phyloP scores from a whole-genome alignment of 35 echinoderm and acorn worm genomes.

The Heliocidaris tuberculata region DNA sequence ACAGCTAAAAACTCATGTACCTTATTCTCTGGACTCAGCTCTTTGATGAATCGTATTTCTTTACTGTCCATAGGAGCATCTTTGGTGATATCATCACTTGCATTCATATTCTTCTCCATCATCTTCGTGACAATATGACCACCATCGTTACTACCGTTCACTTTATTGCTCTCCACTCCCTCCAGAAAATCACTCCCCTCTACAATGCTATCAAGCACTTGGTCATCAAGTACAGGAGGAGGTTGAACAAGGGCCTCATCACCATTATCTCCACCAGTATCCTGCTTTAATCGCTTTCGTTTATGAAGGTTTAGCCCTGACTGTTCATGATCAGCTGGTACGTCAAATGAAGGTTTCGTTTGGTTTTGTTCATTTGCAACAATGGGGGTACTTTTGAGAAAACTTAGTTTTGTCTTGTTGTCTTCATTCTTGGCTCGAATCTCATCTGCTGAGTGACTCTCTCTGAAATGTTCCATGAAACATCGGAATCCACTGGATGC shows the following conservation, averaged over 20 bases:
- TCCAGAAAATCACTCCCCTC: not conserved
- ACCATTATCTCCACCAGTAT: not conserved
- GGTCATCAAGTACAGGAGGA: slow-evolving; percentile 11
- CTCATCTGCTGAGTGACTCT: not conserved
- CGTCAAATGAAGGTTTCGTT: not conserved
- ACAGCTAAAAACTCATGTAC: not conserved
- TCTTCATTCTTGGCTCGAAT: not conserved
- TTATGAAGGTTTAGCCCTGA: not conserved
- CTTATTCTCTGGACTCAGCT: not conserved
- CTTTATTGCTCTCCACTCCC: not conserved
- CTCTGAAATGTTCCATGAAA: not conserved
- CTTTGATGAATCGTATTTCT: not conserved
- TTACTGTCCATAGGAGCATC: not conserved
- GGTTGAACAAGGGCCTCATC: not conserved
- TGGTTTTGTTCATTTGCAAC: not conserved
- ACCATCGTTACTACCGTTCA: not conserved
- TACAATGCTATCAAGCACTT: not conserved
- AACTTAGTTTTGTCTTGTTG: not conserved
- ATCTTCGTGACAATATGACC: not conserved
- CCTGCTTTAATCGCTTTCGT: not conserved
- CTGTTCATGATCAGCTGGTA: not conserved
- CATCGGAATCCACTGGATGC: not conserved
- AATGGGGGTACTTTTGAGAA: not conserved
- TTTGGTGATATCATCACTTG: not conserved
- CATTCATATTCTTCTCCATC: not conserved